Percentiles rank a stretch among this genome's conserved stretches.
Conservation (phyloP, 2,888 invertebrate genomes). For the Parnassius apollo region DNA sequence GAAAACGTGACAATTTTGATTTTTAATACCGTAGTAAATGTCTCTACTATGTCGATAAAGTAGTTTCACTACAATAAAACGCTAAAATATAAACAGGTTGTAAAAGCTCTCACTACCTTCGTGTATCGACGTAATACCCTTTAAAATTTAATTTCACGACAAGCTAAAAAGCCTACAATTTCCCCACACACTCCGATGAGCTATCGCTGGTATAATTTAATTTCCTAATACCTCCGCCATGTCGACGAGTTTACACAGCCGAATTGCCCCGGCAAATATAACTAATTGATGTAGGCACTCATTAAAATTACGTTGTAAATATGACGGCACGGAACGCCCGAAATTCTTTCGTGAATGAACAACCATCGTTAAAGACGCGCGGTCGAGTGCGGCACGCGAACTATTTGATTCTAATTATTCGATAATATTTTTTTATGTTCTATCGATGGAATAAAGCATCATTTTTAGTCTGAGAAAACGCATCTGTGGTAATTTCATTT, state of each 20-base stretch:
- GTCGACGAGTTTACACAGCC: conserved; percentile 40
- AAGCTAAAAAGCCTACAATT: conserved; percentile 19
- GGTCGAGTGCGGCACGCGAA: conserved; percentile 19
- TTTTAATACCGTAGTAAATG: too few species aligned
- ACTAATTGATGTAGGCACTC: conserved; percentile 60
- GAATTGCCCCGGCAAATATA: conserved; percentile 42
- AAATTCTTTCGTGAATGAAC: conserved; percentile 30
- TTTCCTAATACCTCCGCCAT: conserved; percentile 46
- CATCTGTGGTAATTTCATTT: too few species aligned
- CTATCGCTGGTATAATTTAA: conserved; percentile 54
- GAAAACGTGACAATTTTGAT: too few species aligned
- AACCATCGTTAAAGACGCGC: conserved; percentile 16
- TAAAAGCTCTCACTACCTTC: neutral
- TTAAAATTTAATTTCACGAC: conserved; percentile 25
- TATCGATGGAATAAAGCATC: too few species aligned
- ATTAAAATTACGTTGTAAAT: conserved; percentile 49
- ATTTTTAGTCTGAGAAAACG: too few species aligned
- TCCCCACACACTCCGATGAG: conserved; percentile 22
- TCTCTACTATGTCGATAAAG: too few species aligned
- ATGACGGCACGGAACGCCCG: conserved; percentile 34
- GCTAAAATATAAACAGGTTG: neutral
- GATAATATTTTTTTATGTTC: too few species aligned
- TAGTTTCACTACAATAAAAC: neutral
- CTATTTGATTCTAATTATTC: conserved; percentile 1
- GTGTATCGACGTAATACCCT: conserved; percentile 6